These are phyloP conservation scores for Oryzias dopingdopingensis DNA, from an alignment of 2,797 vertebrate genomes.

Conservation along the genomic window DNA sequence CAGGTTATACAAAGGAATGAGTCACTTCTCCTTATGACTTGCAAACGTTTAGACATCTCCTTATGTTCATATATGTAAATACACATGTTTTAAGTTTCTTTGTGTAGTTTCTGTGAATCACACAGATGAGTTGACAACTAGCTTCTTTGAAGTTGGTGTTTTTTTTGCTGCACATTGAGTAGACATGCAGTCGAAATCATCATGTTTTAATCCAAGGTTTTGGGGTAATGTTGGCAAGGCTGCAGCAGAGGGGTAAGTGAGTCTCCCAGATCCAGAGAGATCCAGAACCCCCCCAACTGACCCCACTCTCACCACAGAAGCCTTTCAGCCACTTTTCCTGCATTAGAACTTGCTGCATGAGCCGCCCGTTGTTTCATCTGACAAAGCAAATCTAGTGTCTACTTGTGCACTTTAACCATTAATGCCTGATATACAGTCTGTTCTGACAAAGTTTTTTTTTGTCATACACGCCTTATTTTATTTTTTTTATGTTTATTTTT, in stretches of 20 bases:
- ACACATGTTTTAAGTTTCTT: neutral
- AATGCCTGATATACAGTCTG: slow-evolving; percentile 57
- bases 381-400: slow-evolving; percentile 62
- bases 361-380: slow-evolving; percentile 52
- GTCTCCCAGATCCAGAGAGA: slow-evolving; percentile 28
- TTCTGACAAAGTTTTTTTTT: slow-evolving; percentile 44
- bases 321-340: slow-evolving; percentile 44
- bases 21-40: slow-evolving; percentile 39
- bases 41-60: slow-evolving; percentile 63
- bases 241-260: slow-evolving; percentile 28
- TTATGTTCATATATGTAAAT: slow-evolving; percentile 53
- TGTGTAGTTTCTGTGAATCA: slow-evolving; percentile 38
- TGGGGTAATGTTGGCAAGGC: slow-evolving; percentile 14
- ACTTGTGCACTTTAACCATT: slow-evolving; percentile 73
- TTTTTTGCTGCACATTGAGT: slow-evolving; percentile 44
- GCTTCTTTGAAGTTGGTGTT: slow-evolving; percentile 8
- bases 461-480: slow-evolving; percentile 33
- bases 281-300: slow-evolving; percentile 19
- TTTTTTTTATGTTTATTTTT: neutral
- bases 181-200: slow-evolving; percentile 39
- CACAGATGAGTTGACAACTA: slow-evolving; percentile 5
- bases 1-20: slow-evolving; percentile 61
- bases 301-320: slow-evolving; percentile 45
- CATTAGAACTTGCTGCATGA: slow-evolving; percentile 48
- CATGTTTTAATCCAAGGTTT: slow-evolving; percentile 17